These are phyloP conservation scores for Drosophila orena DNA, from an alignment of 1,140 invertebrate species.

Conservation along the genomic window DNA sequence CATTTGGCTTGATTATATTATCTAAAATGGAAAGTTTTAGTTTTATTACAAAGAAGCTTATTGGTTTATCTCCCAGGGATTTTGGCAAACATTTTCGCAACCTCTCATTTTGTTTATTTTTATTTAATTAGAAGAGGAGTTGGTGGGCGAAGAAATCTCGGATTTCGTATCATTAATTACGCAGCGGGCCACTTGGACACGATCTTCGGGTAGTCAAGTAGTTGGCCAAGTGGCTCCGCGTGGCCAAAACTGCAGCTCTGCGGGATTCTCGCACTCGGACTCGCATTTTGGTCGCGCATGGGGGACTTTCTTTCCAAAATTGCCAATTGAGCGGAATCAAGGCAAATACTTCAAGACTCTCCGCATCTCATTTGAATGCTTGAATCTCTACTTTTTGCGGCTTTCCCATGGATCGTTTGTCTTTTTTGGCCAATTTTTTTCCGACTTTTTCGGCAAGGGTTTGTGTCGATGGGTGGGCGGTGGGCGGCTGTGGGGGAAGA, in stretches of 20 bases:
- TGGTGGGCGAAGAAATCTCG: constrained; percentile 10
- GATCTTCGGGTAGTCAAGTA: constrained; percentile 46
- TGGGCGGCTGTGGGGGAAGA: constrained; percentile 17
- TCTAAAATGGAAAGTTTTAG: constrained; percentile 31
- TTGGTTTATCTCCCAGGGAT: constrained; percentile 14
- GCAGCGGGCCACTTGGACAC: constrained; percentile 49
- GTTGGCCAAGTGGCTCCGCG: constrained; percentile 27
- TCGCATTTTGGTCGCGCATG: constrained; percentile 25
- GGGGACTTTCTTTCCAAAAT: constrained; percentile 53
- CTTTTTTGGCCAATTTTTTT: constrained; percentile 43
- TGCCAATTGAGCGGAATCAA: constrained; percentile 52
- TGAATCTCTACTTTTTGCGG: constrained; percentile 41
- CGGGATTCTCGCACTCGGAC: constrained; percentile 42
- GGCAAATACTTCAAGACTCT: constrained; percentile 53
- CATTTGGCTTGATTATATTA: too few species aligned
- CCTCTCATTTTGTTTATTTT: constrained; percentile 49
- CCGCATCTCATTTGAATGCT: constrained; percentile 54
- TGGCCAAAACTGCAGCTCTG: constrained; percentile 34
- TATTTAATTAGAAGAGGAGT: constrained; percentile 50
- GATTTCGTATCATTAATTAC: constrained; percentile 49
- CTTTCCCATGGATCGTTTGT: constrained; percentile 55
- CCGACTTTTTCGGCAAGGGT: neutral
- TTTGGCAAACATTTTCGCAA: constrained; percentile 25
- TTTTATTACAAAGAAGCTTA: constrained; percentile 34
- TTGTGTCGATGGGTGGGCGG: constrained; percentile 3